These are phyloP conservation scores for Polyploca ridens DNA, from an alignment of 2,888 invertebrate genomes.

Conservation along the genomic window DNA sequence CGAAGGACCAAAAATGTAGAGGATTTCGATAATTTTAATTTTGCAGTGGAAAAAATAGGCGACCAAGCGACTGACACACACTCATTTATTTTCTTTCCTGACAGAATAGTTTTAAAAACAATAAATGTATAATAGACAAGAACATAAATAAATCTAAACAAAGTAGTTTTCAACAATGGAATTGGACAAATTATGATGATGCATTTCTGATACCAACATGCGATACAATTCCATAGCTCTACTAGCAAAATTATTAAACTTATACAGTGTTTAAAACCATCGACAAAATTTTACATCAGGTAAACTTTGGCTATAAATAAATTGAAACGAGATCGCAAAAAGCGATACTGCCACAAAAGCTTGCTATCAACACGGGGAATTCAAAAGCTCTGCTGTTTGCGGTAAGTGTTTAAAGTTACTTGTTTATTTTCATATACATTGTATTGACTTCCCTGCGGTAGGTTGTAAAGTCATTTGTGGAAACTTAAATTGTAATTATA, in stretches of 20 bases:
- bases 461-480: background rate
- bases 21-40: no score
- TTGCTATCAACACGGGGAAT: slow-evolving; percentile 3
- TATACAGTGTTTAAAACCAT: background rate
- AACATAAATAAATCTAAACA: no score
- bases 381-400: slow-evolving; percentile 1
- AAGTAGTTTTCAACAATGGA: no score
- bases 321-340: slow-evolving; percentile 22
- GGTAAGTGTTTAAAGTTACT: slow-evolving; percentile 22
- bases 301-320: slow-evolving; percentile 45
- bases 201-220: background rate
- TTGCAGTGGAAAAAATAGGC: no score
- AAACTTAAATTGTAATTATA: no score
- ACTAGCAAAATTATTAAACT: background rate
- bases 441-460: background rate
- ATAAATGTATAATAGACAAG: no score
- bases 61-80: no score
- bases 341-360: slow-evolving; percentile 7
- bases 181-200: no score
- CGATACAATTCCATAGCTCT: background rate
- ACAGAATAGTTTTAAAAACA: no score
- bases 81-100: no score
- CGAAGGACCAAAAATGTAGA: no score
- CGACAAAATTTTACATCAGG: slow-evolving; percentile 25
- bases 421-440: slow-evolving; percentile 33